Percentiles rank a stretch among this genome's conserved stretches.
These are phyloP conservation scores for Corbicula japonica DNA, from an alignment of 2,888 invertebrate genomes.

Conservation along the genomic window DNA sequence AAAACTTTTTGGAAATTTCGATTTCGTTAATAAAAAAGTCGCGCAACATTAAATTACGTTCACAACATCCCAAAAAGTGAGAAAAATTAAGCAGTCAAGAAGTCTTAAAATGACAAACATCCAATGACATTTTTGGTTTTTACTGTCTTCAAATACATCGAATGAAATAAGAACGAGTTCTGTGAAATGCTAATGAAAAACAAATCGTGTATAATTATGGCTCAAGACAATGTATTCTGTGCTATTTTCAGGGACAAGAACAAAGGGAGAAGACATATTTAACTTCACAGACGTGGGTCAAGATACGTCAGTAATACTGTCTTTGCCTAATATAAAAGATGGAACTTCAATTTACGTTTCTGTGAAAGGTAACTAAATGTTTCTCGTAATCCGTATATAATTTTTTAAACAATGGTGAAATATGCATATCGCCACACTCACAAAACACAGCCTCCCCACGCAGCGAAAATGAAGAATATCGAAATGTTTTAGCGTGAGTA, in stretches of 20 bases:
- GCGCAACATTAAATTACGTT: background rate
- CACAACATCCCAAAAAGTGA: background rate
- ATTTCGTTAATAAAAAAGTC: background rate
- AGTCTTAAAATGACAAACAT: background rate
- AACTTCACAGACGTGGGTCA: background rate
- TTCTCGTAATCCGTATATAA: background rate
- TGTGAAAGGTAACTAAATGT: constrained; percentile 1
- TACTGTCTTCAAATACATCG: background rate
- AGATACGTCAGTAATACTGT: background rate
- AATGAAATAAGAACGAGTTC: background rate
- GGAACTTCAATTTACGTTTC: constrained; percentile 2
- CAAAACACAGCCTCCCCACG: too few relatives aligned
- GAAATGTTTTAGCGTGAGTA: too few relatives aligned
- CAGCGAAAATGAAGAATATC: too few relatives aligned
- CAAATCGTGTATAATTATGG: background rate
- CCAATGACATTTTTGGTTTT: too few relatives aligned
- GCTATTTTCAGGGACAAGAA: background rate
- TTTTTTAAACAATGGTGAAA: too few relatives aligned
- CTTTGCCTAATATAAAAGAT: background rate
- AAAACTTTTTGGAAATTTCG: constrained; percentile 1
- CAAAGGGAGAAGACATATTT: background rate
- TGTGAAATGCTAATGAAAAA: background rate
- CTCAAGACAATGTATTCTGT: background rate
- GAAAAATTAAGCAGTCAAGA: background rate
- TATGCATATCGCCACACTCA: too few relatives aligned